These are phyloP conservation scores for Microplitis demolitor DNA, from an alignment of 1,140 invertebrate species.

Conservation along the genomic window DNA sequence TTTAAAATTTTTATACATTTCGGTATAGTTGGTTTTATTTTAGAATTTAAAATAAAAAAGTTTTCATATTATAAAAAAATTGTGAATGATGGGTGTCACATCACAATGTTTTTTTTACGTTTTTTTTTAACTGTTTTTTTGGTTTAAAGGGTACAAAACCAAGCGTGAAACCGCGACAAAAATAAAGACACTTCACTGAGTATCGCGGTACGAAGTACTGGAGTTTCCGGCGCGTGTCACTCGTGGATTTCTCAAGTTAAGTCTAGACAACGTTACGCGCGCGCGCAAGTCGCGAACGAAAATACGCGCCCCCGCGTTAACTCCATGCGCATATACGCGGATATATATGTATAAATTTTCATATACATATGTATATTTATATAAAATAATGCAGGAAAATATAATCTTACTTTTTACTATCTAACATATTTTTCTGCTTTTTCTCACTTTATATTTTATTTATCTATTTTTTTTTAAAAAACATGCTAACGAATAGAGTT, in stretches of 20 bases:
- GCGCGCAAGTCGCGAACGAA: slow-evolving; percentile 17
- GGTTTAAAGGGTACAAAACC: background rate
- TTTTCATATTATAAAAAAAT: background rate
- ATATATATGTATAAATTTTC: too few relatives aligned
- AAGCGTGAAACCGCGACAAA: background rate
- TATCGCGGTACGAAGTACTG: slow-evolving; percentile 12
- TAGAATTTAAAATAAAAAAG: too few relatives aligned
- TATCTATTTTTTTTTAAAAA: too few relatives aligned
- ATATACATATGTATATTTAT: background rate
- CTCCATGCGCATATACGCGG: background rate
- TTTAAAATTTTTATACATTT: too few relatives aligned
- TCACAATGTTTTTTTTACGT: background rate
- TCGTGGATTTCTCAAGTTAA: background rate
- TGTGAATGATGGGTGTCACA: too few relatives aligned
- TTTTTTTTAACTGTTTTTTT: background rate
- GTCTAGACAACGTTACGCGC: background rate
- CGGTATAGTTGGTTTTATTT: too few relatives aligned
- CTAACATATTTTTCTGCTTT: too few relatives aligned
- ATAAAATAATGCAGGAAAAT: background rate
- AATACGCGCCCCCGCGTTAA: slow-evolving; percentile 16
- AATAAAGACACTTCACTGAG: slow-evolving; percentile 11
- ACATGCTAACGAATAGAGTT: too few relatives aligned
- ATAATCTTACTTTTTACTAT: too few relatives aligned
- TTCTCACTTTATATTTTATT: too few relatives aligned
- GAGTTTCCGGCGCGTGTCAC: slow-evolving; percentile 15